These are phyloP conservation scores for Stenolophus ochropezus DNA, from an alignment of 2,888 invertebrate species.

Conservation along the genomic window DNA sequence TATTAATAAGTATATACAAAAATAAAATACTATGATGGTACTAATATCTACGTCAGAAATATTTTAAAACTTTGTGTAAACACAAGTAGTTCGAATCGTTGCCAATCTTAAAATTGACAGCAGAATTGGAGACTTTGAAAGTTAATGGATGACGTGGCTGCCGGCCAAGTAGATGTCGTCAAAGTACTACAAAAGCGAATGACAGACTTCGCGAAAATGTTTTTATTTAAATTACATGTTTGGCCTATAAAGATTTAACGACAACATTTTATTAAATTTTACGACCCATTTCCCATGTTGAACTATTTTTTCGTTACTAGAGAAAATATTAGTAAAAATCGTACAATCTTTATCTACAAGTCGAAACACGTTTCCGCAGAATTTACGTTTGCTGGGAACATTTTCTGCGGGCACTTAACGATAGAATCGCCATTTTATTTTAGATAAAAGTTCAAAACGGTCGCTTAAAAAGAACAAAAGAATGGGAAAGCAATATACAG, in stretches of 20 bases:
- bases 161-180: conserved; percentile 36
- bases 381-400: conserved; percentile 53
- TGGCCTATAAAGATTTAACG: conserved; percentile 38
- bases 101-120: conserved; percentile 41
- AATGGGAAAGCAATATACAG: conserved; percentile 50
- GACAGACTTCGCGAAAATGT: conserved; percentile 16
- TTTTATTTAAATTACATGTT: conserved; percentile 39
- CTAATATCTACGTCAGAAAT: too few species aligned
- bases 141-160: conserved; percentile 40
- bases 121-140: conserved; percentile 39
- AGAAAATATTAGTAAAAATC: conserved; percentile 5
- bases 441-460: conserved; percentile 53
- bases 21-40: too few species aligned
- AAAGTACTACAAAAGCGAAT: conserved; percentile 18
- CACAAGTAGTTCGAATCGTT: background rate
- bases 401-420: conserved; percentile 59
- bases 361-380: conserved; percentile 18
- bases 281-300: too few species aligned
- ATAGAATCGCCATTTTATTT: conserved; percentile 56
- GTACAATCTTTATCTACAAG: conserved; percentile 29
- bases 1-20: too few species aligned
- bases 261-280: conserved; percentile 32
- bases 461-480: conserved; percentile 45
- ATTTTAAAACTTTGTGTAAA: background rate
- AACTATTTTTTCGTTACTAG: too few species aligned